These are phyloP conservation scores for Caenorhabditis sp. DNA, from an alignment of 2,888 invertebrate species.

Conservation along the genomic window DNA sequence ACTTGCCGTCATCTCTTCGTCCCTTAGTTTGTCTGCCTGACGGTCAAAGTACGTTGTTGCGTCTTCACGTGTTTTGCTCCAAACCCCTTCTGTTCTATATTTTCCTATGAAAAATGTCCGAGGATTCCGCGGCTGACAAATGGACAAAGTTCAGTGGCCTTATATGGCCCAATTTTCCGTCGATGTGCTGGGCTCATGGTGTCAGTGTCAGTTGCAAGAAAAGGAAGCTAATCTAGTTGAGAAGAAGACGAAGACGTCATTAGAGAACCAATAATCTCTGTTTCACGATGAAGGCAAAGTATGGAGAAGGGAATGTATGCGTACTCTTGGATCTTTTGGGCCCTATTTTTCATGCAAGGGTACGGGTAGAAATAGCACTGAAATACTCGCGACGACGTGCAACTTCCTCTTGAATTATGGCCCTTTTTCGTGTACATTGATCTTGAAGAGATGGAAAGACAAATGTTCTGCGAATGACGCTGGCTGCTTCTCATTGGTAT, in stretches of 20 bases:
- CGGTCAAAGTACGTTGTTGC: slow-evolving; percentile 40
- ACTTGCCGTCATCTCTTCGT: neutral
- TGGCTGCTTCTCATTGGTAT: neutral
- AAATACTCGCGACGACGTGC: slow-evolving; percentile 7
- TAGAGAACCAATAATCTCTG: slow-evolving; percentile 25
- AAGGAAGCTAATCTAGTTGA: slow-evolving; percentile 27
- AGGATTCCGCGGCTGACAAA: neutral
- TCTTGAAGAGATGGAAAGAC: neutral
- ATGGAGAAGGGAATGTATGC: neutral
- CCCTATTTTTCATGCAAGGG: neutral
- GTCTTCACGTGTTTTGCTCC: slow-evolving; percentile 35
- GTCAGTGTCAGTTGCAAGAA: slow-evolving; percentile 18
- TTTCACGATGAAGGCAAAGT: neutral
- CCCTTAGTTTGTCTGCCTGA: slow-evolving; percentile 24
- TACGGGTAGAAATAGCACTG: slow-evolving; percentile 6
- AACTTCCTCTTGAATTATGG: slow-evolving; percentile 14
- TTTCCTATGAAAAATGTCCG: slow-evolving; percentile 11
- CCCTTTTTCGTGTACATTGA: neutral
- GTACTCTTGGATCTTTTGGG: slow-evolving; percentile 12
- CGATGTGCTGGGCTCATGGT: neutral
- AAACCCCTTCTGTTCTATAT: no score
- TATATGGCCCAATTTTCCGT: neutral
- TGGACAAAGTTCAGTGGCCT: slow-evolving; percentile 26
- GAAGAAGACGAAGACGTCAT: slow-evolving; percentile 16
- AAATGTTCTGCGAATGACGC: neutral